Conservation (phyloP, 2,888 invertebrate species). For the Nemurella pictetii region DNA sequence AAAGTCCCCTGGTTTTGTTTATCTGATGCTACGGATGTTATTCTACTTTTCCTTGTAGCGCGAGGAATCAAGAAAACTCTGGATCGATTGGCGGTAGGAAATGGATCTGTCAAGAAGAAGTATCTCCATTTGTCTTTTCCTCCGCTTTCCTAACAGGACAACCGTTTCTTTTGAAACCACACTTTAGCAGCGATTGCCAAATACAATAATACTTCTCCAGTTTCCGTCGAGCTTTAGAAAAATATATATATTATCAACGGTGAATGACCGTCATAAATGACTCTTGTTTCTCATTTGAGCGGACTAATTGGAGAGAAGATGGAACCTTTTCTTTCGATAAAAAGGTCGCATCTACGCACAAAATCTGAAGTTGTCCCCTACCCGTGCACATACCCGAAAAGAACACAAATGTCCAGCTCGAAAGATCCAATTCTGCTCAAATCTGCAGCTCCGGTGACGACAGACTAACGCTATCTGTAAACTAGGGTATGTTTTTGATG, state of each 20-base stretch:
- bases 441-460: not conserved
- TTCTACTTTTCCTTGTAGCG: not conserved
- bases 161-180: conserved; percentile 5
- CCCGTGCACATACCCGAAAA: not conserved
- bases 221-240: not conserved
- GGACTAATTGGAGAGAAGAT: not conserved
- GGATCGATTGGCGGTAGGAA: conserved; percentile 19
- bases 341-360: not conserved
- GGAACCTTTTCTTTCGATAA: not conserved
- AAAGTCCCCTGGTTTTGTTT: not conserved
- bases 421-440: not conserved
- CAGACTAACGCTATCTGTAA: not conserved
- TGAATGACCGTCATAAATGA: not conserved
- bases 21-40: not conserved
- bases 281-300: not conserved
- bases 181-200: not conserved
- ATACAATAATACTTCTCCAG: not conserved
- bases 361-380: not conserved
- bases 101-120: conserved; percentile 29
- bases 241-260: not conserved
- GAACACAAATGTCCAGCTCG: not conserved
- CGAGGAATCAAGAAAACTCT: conserved; percentile 12
- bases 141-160: not conserved
- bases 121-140: conserved; percentile 27
- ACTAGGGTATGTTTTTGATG: conserved; percentile 14